Conservation (phyloP, 2,888 invertebrate species). For the Melanotus villosus region DNA sequence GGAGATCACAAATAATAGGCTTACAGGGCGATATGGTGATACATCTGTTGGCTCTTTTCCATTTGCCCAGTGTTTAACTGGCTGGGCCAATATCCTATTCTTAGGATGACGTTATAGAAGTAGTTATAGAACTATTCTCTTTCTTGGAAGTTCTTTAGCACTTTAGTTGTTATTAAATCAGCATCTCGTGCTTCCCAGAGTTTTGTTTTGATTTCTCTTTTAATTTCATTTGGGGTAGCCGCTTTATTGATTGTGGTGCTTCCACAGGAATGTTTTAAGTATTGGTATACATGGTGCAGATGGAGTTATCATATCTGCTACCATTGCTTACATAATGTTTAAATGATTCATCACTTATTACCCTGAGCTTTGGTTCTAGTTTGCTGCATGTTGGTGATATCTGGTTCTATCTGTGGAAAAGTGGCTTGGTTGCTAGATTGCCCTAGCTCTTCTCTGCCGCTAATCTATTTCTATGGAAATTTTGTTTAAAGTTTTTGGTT, state of each 20-base stretch:
- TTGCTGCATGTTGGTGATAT: neutral
- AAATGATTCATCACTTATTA: neutral
- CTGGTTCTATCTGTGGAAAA: neutral
- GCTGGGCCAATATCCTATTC: neutral
- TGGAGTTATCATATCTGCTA: conserved; percentile 11
- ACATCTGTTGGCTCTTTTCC: neutral
- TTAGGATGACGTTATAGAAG: neutral
- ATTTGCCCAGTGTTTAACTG: neutral
- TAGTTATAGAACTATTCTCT: neutral
- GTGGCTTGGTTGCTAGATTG: neutral
- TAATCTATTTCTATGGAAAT: neutral
- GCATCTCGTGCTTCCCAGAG: neutral
- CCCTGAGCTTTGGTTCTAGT: neutral
- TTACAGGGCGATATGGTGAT: neutral
- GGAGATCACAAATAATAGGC: neutral
- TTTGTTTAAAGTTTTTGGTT: neutral
- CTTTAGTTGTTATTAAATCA: neutral
- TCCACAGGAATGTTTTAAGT: neutral
- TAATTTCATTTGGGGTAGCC: neutral
- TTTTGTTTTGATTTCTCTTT: neutral
- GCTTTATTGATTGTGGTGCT: neutral
- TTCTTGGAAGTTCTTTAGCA: neutral
- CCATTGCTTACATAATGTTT: neutral
- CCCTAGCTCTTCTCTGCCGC: neutral
- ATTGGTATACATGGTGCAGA: neutral